Evolutionary conservation across 2,113 vertebrate species (phyloP), one percentile per base, ranked within the genome.

Genomic region (Pelecanoides urinatrix): DNA sequence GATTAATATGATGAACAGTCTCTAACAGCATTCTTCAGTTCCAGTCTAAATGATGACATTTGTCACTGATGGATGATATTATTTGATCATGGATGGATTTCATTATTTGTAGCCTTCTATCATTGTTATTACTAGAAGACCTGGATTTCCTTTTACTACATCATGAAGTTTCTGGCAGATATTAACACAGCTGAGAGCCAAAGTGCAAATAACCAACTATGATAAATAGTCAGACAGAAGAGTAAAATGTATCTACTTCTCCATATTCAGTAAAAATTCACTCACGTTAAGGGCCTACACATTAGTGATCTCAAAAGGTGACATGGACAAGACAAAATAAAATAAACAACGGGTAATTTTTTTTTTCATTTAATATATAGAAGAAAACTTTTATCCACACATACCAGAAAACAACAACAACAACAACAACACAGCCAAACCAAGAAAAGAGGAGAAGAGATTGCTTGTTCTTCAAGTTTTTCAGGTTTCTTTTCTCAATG

Each of bases 81-180:
- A 96, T 72, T 89, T 86, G 38, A 89, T 91, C 42, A 68, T 25
- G 32, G 74, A 94, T 47, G 62, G 78, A 96, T 89, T 92, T 90
- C 47, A 85, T 86, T 91, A 87, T 70, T 84, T 88, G 45, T 67
- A 95, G 45, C 34, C 97, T 97, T 95, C 78, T 56, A 88, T 81
- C 59, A 77, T 11, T 67, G 32, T 32, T 88, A 72, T 85, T 95
- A 80, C 50, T 78, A 34, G 61, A 92, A 95, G 61, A 70, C 20
- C 42, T 66, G 13, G 29, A 85, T 67, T 63, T 67, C 17, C 25
- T 76, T 79, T 55, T 36, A n/a, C 70, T 52, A 22, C 26, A 85
- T 68, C 25, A 18, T 40, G 22, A 76, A 56, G 18, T 89, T 94
- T 92, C 78, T 74, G 72, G 49, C 6, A 56, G 67, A 56, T 82